These are phyloP conservation scores for Amphimallon solstitiale DNA, from an alignment of 2,888 invertebrate species.

Conservation along the genomic window DNA sequence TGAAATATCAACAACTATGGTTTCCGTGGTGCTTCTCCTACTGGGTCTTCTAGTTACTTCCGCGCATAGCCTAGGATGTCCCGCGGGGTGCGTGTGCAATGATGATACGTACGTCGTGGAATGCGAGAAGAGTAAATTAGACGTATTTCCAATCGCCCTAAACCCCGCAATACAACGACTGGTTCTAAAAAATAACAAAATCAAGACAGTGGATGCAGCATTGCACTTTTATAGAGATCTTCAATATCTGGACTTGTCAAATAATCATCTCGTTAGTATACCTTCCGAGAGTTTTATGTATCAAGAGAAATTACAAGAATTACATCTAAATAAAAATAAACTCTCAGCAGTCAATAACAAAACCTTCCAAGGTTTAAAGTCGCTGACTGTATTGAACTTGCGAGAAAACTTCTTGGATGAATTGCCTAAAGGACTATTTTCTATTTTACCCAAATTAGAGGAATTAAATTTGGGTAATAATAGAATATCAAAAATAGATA, in stretches of 20 bases:
- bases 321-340: constrained; percentile 87
- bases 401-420: constrained; percentile 85
- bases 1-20: constrained; percentile 18
- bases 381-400: constrained; percentile 82
- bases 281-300: constrained; percentile 81
- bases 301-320: constrained; percentile 83
- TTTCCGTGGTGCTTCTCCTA: constrained; percentile 45
- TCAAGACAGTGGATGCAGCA: constrained; percentile 88
- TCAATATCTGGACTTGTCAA: constrained; percentile 85
- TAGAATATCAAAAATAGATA: constrained; percentile 82
- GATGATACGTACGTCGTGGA: constrained; percentile 88
- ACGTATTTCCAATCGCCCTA: constrained; percentile 89
- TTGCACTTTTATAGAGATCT: constrained; percentile 89
- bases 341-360: constrained; percentile 81
- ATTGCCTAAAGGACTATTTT: constrained; percentile 78
- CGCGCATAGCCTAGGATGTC: constrained; percentile 77
- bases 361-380: constrained; percentile 82
- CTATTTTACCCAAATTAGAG: constrained; percentile 78
- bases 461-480: constrained; percentile 89
- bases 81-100: constrained; percentile 88
- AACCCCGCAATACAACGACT: constrained; percentile 90
- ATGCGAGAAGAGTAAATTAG: constrained; percentile 86
- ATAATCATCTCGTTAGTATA: constrained; percentile 85
- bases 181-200: constrained; percentile 85
- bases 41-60: constrained; percentile 52